Evolutionary conservation across 1,140 invertebrate species (phyloP).

Genomic region (Sitodiplosis mosellana): DNA sequence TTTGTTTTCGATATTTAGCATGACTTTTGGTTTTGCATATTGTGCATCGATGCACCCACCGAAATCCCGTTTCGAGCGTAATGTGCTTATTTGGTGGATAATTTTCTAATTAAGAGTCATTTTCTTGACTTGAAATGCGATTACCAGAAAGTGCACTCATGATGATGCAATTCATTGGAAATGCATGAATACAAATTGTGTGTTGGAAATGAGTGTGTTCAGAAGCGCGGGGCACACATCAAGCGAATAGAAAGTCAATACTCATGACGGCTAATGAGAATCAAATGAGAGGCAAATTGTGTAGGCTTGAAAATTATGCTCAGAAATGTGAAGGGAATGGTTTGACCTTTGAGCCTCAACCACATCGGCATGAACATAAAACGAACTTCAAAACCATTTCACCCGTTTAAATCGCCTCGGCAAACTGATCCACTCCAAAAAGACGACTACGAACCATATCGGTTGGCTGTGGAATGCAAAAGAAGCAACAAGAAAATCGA

Average conservation of each 20-base stretch:
- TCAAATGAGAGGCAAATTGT: neutral
- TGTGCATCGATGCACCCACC: too few relatives aligned
- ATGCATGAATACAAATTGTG: too few relatives aligned
- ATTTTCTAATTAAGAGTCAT: too few relatives aligned
- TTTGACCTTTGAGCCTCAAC: neutral
- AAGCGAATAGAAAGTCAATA: neutral
- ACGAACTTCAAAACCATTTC: too few relatives aligned
- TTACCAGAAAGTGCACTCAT: too few relatives aligned
- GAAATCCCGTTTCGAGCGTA: neutral
- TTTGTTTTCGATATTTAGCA: neutral
- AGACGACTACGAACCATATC: too few relatives aligned
- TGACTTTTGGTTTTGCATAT: too few relatives aligned
- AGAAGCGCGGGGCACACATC: neutral
- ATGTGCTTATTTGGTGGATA: neutral
- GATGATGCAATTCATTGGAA: too few relatives aligned
- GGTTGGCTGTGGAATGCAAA: too few relatives aligned
- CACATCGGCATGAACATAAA: neutral
- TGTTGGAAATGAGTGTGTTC: too few relatives aligned
- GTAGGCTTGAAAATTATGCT: neutral
- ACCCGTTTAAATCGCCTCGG: neutral
- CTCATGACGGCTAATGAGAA: neutral
- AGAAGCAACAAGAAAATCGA: too few relatives aligned
- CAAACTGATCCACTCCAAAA: neutral
- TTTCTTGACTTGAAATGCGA: neutral
- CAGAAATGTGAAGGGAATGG: neutral